Conservation (phyloP, 2,888 invertebrate genomes). For the Andrena camellia region DNA sequence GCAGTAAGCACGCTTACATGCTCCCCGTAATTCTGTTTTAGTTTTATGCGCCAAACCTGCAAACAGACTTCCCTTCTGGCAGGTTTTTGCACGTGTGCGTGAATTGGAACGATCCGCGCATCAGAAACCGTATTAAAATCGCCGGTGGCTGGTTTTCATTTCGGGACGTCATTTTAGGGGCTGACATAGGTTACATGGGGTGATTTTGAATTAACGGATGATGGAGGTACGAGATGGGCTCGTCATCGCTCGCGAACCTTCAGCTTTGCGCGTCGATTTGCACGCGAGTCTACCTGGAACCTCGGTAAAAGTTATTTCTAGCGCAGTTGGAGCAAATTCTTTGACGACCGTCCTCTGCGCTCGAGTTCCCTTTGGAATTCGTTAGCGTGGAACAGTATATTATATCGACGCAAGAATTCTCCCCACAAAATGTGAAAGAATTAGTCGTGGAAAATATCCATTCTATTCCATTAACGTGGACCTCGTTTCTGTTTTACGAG, state of each 20-base stretch:
- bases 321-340: background rate
- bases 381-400: background rate
- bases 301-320: background rate
- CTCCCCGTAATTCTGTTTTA: background rate
- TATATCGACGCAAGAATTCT: too few relatives aligned
- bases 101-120: background rate
- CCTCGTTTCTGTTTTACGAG: too few relatives aligned
- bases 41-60: background rate
- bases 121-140: background rate
- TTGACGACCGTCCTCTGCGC: background rate
- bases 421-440: too few relatives aligned
- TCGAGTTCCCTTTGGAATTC: background rate
- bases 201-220: background rate
- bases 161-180: conserved; percentile 2
- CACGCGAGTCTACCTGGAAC: background rate
- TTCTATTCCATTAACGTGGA: too few relatives aligned
- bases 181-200: too few relatives aligned
- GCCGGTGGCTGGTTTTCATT: background rate
- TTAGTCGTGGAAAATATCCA: too few relatives aligned
- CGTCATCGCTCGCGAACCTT: background rate
- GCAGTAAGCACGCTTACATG: background rate
- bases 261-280: background rate
- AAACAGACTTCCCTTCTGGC: background rate
- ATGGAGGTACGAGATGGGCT: background rate
- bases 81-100: background rate